phyloP scores from a whole-genome alignment of 1,140 invertebrate genomes.

The Papilio machaon region DNA sequence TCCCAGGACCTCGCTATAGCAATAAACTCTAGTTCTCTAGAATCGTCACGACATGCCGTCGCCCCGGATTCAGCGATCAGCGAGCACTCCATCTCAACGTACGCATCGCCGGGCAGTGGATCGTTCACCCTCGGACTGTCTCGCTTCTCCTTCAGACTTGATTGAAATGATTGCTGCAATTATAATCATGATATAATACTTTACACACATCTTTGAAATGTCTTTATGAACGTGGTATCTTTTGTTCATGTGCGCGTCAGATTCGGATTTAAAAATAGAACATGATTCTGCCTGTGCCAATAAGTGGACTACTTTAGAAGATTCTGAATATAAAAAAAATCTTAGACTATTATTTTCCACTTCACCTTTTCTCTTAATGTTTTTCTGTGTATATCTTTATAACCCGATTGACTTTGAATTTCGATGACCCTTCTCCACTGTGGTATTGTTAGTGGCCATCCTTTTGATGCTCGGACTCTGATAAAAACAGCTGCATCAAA shows the following conservation, averaged over 20 bases:
- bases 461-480: conserved; percentile 59
- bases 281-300: no score
- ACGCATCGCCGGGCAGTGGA: conserved; percentile 64
- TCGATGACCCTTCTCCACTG: conserved; percentile 70
- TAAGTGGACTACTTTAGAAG: no score
- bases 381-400: conserved; percentile 54
- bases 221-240: neutral
- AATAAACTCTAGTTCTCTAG: conserved; percentile 59
- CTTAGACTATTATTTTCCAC: no score
- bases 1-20: conserved; percentile 57
- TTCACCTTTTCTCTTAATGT: conserved; percentile 60
- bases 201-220: neutral
- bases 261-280: no score
- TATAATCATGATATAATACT: neutral
- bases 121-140: conserved; percentile 37
- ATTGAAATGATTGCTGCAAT: neutral
- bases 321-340: no score
- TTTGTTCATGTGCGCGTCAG: neutral
- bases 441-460: conserved; percentile 64
- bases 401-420: conserved; percentile 52
- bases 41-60: conserved; percentile 57
- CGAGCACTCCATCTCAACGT: conserved; percentile 64
- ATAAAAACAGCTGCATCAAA: neutral
- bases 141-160: conserved; percentile 45
- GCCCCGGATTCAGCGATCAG: conserved; percentile 48